These are phyloP conservation scores for Oreochromis tanganicae DNA, from an alignment of 2,113 vertebrate genomes.

Conservation along the genomic window DNA sequence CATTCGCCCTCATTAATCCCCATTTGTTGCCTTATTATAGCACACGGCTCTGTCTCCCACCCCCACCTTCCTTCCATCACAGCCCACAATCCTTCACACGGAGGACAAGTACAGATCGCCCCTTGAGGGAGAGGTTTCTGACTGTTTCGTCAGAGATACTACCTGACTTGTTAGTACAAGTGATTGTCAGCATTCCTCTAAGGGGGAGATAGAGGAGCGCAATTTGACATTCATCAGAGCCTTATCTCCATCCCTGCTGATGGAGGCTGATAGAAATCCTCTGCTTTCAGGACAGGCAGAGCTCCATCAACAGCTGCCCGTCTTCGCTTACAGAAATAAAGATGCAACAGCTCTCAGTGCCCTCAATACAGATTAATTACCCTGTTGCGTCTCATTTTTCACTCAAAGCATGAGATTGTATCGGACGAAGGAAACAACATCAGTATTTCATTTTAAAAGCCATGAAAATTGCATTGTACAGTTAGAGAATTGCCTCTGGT, in stretches of 20 bases:
- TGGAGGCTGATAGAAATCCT: conserved; percentile 43
- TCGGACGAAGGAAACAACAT: not conserved
- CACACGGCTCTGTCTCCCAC: conserved; percentile 11
- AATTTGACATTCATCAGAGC: conserved; percentile 52
- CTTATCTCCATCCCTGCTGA: conserved; percentile 39
- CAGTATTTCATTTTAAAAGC: not conserved
- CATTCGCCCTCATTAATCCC: conserved; percentile 51
- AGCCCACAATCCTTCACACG: conserved; percentile 50
- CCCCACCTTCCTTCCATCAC: conserved; percentile 16
- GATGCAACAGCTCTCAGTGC: conserved; percentile 20
- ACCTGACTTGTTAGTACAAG: conserved; percentile 70
- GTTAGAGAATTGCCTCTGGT: not conserved
- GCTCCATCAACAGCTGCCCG: not conserved
- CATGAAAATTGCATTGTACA: not conserved
- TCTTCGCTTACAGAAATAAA: conserved; percentile 27
- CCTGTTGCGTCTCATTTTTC: not conserved
- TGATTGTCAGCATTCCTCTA: conserved; percentile 65
- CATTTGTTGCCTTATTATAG: conserved; percentile 50
- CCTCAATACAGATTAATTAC: conserved; percentile 33
- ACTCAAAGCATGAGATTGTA: not conserved
- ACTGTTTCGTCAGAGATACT: conserved; percentile 66
- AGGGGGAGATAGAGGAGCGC: conserved; percentile 44
- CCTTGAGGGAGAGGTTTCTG: conserved; percentile 59
- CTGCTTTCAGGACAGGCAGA: conserved; percentile 15
- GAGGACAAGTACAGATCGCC: conserved; percentile 59